Evolutionary conservation across 2,888 invertebrate genomes (phyloP).

Genomic region (Metellina segmentata): DNA sequence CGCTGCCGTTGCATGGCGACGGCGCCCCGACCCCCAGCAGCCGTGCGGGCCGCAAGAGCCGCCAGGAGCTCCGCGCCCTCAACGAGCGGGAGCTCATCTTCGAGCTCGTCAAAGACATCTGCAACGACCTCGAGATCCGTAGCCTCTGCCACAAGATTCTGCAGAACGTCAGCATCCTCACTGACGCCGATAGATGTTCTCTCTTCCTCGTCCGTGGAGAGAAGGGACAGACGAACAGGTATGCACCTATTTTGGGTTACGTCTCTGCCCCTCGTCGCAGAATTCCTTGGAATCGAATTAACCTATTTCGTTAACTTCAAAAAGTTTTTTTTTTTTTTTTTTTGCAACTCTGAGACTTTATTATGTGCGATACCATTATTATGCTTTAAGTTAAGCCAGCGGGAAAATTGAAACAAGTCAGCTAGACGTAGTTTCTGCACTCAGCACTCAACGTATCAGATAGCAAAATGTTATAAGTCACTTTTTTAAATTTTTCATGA

Average conservation of each 20-base stretch:
- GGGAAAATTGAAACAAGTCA: too few species aligned
- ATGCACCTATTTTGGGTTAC: background rate
- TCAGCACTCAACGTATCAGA: too few species aligned
- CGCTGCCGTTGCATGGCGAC: slow-evolving; percentile 84
- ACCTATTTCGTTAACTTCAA: too few species aligned
- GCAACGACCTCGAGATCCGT: slow-evolving; percentile 96
- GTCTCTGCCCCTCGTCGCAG: too few species aligned
- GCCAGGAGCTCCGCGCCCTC: slow-evolving; percentile 88
- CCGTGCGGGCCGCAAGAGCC: slow-evolving; percentile 64
- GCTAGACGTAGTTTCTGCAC: too few species aligned
- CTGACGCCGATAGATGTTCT: slow-evolving; percentile 95
- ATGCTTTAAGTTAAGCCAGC: too few species aligned
- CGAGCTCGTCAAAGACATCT: slow-evolving; percentile 97
- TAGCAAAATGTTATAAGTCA: too few species aligned
- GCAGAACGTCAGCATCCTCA: slow-evolving; percentile 94
- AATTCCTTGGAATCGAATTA: too few species aligned
- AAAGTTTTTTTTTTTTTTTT: too few species aligned
- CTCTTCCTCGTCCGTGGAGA: slow-evolving; percentile 86
- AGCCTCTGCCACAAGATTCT: slow-evolving; percentile 96
- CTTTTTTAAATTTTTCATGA: too few species aligned
- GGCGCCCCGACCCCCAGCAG: slow-evolving; percentile 82
- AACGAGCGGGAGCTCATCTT: slow-evolving; percentile 97
- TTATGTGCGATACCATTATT: too few species aligned
- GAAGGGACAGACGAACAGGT: slow-evolving; percentile 82
- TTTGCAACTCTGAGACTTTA: too few species aligned